Conservation (phyloP, 2,888 invertebrate genomes). For the Cordilura impudica region DNA sequence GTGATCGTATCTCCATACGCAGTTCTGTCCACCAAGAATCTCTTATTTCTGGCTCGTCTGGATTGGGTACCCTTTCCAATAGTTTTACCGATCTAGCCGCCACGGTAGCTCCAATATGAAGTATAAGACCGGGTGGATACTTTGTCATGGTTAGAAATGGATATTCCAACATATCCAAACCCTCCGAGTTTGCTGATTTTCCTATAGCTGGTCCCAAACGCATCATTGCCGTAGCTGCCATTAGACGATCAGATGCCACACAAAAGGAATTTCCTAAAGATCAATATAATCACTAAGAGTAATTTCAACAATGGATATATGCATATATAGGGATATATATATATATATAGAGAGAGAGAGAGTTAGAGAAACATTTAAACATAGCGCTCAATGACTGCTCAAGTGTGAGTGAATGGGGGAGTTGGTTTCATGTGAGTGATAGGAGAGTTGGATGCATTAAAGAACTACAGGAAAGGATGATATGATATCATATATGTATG, state of each 20-base stretch:
- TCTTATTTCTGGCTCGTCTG: constrained; percentile 93
- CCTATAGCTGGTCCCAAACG: constrained; percentile 79
- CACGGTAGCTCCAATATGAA: constrained; percentile 92
- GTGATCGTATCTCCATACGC: constrained; percentile 95
- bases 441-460: constrained; percentile 41
- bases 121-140: constrained; percentile 92
- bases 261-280: constrained; percentile 85
- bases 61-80: constrained; percentile 87
- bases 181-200: constrained; percentile 84
- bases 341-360: constrained; percentile 18
- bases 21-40: constrained; percentile 99
- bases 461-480: constrained; percentile 40
- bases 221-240: constrained; percentile 79
- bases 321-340: background rate
- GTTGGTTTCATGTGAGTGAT: constrained; percentile 32
- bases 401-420: constrained; percentile 8
- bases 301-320: no score
- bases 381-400: background rate
- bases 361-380: constrained; percentile 19
- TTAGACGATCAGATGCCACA: constrained; percentile 82
- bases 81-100: constrained; percentile 91
- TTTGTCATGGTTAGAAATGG: constrained; percentile 96
- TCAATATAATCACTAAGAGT: constrained; percentile 19
- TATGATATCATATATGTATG: background rate
- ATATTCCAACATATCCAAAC: constrained; percentile 93